Base-by-base conservation (phyloP, 37 sponge, comb jelly and placozoan species). In the Mnemiopsis leidyi region DNA sequence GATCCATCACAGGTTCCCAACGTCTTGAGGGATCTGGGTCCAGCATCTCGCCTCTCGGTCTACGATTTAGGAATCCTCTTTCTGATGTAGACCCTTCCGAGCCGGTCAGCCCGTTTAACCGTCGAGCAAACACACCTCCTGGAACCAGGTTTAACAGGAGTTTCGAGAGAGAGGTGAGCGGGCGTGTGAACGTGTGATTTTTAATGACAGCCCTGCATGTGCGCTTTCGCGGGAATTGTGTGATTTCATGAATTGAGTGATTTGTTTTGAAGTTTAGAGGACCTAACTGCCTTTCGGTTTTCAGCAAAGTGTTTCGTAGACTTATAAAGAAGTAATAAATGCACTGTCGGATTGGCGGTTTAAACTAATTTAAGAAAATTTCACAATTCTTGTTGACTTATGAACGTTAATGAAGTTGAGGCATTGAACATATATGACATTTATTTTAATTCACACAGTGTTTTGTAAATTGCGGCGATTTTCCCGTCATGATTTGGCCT, bases 51-150 rank as follows among this genome's bases (percentile, higher is more conserved):
- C 79, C 79, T 13, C 32, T 13, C 2, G 21, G 29, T 25, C 36
- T 77, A 3, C 79, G 26, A 0, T 77, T 26, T 32, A 5, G 61
- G 61, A 48, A 48, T 48, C 79, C 79, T 1, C 32, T 77, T 26
- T 77, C 79, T 77, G 79, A 32, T 32, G 32, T 77, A 13, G 79
- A 77, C 32, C 79, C 79, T 13, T 16, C 32, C 0, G 79, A 77
- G 79, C 26, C 26, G 33, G 32, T 31, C 32, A 31, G 32, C 33
- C 79, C 79, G 18, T 77, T 85, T 40, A 33, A 85, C 48, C 32
- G 90, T 23, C 90, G 90, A 40, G 90, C 90, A 28, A 85, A 39
- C 29, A 85, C 90, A 40, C 90, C 90, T 1, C 90, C 90, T 39
- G 90, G 90, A 1, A 77, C 79, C 79, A 77, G 79, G 79, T 32